phyloP scores from a whole-genome alignment of 2,888 invertebrate genomes.

The Nowickia ferox region DNA sequence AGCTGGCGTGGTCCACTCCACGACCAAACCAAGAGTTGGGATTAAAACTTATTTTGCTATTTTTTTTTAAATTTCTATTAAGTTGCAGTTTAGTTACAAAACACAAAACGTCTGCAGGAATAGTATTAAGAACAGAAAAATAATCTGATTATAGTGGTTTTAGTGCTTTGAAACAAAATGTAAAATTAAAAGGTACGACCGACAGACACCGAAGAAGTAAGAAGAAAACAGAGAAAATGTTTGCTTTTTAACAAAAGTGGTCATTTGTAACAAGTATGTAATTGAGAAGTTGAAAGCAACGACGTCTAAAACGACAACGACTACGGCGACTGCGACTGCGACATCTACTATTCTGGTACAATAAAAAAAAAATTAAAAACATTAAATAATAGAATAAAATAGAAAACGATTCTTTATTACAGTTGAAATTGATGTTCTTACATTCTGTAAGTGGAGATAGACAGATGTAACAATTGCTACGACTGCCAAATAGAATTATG shows the following conservation, averaged over 20 bases:
- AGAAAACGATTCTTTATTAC: constrained; percentile 48
- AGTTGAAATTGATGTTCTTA: constrained; percentile 49
- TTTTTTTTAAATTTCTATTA: constrained; percentile 47
- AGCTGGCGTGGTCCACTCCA: constrained; percentile 9
- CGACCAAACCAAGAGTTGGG: constrained; percentile 17
- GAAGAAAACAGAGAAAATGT: constrained; percentile 30
- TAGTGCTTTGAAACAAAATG: constrained; percentile 37
- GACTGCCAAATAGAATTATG: constrained; percentile 39
- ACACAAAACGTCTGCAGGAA: constrained; percentile 17
- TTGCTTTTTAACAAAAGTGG: constrained; percentile 51
- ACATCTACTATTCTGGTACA: constrained; percentile 17
- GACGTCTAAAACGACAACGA: constrained; percentile 23
- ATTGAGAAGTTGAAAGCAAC: constrained; percentile 57
- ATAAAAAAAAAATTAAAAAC: constrained; percentile 28
- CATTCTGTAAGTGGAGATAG: constrained; percentile 43
- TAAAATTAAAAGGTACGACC: constrained; percentile 18
- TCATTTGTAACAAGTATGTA: constrained; percentile 68
- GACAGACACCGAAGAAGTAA: not conserved
- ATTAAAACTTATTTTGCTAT: constrained; percentile 36
- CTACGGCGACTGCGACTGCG: constrained; percentile 18
- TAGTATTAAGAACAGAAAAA: constrained; percentile 21
- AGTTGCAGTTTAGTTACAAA: constrained; percentile 58
- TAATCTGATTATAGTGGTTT: constrained; percentile 59
- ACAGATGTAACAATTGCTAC: constrained; percentile 57
- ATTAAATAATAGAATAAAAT: constrained; percentile 32